A percentile compares a stretch with the other conserved stretches of the same genome.
phyloP scores from a whole-genome alignment of 2,888 invertebrate species.

The Epiblema foenella region DNA sequence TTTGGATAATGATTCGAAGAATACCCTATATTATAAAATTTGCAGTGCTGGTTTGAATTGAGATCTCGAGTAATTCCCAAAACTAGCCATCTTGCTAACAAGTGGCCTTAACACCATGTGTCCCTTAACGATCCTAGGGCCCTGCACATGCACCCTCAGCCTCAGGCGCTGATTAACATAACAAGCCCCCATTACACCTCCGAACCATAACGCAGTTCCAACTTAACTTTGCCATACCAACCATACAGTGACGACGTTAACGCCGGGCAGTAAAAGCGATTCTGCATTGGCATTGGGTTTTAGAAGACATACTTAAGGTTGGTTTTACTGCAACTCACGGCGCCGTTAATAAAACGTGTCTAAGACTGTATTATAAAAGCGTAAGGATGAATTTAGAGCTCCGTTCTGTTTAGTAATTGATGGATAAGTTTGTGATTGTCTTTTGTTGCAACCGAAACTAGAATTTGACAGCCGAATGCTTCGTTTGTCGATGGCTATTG shows the following conservation, averaged over 20 bases:
- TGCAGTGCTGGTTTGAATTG: neutral
- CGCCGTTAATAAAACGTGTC: neutral
- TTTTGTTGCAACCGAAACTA: conserved; percentile 77
- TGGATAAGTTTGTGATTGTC: conserved; percentile 54
- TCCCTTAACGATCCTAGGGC: conserved; percentile 65
- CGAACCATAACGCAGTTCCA: conserved; percentile 50
- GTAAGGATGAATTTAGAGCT: conserved; percentile 48
- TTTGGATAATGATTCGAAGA: too few relatives aligned
- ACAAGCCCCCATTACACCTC: conserved; percentile 81
- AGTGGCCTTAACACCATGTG: conserved; percentile 49
- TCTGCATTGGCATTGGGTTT: conserved; percentile 1
- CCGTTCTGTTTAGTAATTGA: conserved; percentile 23
- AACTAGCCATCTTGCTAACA: conserved; percentile 24
- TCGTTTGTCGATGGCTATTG: conserved; percentile 84
- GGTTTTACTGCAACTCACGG: neutral
- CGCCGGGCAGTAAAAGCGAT: neutral
- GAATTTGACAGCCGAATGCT: conserved; percentile 83
- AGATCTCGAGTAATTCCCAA: conserved; percentile 23
- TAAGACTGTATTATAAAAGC: neutral
- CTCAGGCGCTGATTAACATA: conserved; percentile 80
- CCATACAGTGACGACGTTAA: neutral
- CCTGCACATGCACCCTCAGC: conserved; percentile 64
- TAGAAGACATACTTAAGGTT: neutral
- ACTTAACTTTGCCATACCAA: conserved; percentile 40
- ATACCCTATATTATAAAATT: too few relatives aligned